Evolutionary conservation across 2,797 vertebrate genomes (phyloP), one percentile per base, ranked within the genome.

Genomic region (Antennarius maculatus): DNA sequence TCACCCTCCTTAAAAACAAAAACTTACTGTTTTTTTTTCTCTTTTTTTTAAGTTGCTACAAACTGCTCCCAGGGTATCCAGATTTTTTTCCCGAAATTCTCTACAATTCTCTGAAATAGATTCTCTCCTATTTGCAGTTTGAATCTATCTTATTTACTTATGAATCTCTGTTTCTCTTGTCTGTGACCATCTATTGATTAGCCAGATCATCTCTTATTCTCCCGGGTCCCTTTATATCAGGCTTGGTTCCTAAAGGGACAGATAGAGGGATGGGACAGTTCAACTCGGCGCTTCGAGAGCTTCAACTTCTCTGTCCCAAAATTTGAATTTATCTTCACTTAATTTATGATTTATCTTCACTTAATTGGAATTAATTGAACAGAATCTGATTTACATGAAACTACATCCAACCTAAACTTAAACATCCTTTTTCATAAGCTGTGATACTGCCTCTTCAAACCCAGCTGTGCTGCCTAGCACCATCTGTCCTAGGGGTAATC

Each of bases 11-110:
- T 5, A 34, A 34, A 34, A 34, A 34, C 31, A 5, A 34, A 34
- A 34, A 23, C 1, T 1, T 23, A 23, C 23, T 23, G 23, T 23
- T 23, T 23, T 23, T 23, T 23, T 23, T 69, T 56, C 70, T 37
- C 69, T 61, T n/a, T n/a, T 31, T 31, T 31, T 3, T 31, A 31
- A 31, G 3, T 64, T 55, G 68, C 68, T 54, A 46, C 51, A 17
- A 80, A 67, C 60, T 58, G 79, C 84, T 86, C 82, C 77, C 52
- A 69, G 78, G 76, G 85, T 78, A 68, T 75, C n/a, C 0, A 29
- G 61, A 77, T 74, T 74, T 82, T 67, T 80, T 11, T 42, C 13
- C 13, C 69, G 31, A 71, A 70, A 76, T 57, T 74, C 76, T 70
- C 51, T 79, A 11, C 28, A 55, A 5, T n/a, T n/a, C n/a, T n/a